Conservation (phyloP, 1,140 invertebrate species). For the Camponotus floridanus region DNA sequence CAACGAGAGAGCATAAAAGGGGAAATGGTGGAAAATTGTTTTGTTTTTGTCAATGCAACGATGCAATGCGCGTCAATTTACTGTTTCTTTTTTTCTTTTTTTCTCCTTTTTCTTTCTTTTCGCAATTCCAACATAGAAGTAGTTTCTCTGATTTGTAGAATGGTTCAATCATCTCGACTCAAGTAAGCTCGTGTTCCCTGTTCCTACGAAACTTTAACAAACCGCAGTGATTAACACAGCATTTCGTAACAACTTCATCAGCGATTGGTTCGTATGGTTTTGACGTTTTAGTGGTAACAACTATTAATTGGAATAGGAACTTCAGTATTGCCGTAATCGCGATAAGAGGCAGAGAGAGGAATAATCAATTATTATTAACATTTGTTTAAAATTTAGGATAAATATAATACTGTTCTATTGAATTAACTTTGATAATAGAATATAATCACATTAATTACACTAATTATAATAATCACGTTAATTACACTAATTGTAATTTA, state of each 20-base stretch:
- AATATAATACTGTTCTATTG: not conserved
- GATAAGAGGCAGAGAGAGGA: not conserved
- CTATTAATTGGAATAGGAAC: conserved; percentile 47
- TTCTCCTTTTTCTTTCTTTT: conserved; percentile 17
- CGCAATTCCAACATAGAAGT: not conserved
- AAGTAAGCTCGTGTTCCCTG: conserved; percentile 21
- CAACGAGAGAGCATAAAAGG: not conserved
- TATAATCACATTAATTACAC: too few relatives aligned
- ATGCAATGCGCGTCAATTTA: conserved; percentile 29
- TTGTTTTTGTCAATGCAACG: conserved; percentile 17
- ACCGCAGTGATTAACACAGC: conserved; percentile 16
- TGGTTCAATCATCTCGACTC: conserved; percentile 49
- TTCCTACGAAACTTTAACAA: conserved; percentile 53
- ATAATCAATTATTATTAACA: conserved; percentile 14
- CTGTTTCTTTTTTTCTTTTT: not conserved
- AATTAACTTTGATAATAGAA: too few relatives aligned
- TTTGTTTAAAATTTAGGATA: not conserved
- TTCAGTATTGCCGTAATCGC: not conserved
- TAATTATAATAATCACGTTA: not conserved
- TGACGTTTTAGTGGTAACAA: conserved; percentile 39
- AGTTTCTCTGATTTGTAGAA: conserved; percentile 63
- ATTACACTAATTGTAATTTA: not conserved
- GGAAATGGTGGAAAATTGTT: conserved; percentile 25
- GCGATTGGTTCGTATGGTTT: conserved; percentile 54
- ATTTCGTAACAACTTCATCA: conserved; percentile 67